Evolutionary conservation across 2,888 invertebrate genomes (phyloP).

Genomic region (Calliscelio sp.): DNA sequence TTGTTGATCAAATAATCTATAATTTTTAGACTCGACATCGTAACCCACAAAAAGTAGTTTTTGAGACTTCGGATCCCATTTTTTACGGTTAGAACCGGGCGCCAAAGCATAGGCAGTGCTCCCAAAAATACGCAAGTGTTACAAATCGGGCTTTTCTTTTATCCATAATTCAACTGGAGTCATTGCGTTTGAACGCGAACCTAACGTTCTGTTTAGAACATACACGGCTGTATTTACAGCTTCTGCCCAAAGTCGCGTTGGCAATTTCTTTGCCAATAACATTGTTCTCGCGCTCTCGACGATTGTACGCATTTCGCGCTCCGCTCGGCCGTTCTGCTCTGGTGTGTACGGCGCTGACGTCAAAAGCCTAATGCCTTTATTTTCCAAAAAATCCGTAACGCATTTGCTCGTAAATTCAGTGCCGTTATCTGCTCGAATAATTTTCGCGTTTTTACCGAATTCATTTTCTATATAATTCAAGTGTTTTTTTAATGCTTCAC

Average conservation of each 20-base stretch:
- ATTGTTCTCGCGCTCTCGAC: constrained; percentile 72
- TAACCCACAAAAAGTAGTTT: constrained; percentile 65
- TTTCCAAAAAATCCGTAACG: not conserved
- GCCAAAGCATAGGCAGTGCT: constrained; percentile 51
- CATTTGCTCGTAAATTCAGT: not conserved
- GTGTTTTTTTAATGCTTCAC: constrained; percentile 1
- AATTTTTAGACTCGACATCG: constrained; percentile 60
- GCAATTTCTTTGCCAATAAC: constrained; percentile 62
- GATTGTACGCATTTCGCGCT: constrained; percentile 73
- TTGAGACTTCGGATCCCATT: constrained; percentile 66
- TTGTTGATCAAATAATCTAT: constrained; percentile 50
- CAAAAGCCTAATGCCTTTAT: not conserved
- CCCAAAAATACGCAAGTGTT: constrained; percentile 64
- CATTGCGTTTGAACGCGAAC: constrained; percentile 28
- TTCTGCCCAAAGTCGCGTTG: constrained; percentile 66
- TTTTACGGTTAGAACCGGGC: constrained; percentile 48
- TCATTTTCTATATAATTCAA: constrained; percentile 36
- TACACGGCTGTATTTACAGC: constrained; percentile 61
- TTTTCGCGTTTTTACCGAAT: constrained; percentile 46
- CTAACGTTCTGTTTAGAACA: constrained; percentile 45
- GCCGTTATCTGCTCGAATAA: constrained; percentile 61
- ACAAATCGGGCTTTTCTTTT: constrained; percentile 61
- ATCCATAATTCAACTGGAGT: constrained; percentile 66
- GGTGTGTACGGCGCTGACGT: constrained; percentile 8
- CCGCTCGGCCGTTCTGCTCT: constrained; percentile 21